These are phyloP conservation scores for Pemphigus obesinymphae DNA, from an alignment of 1,140 invertebrate species.

Conservation along the genomic window DNA sequence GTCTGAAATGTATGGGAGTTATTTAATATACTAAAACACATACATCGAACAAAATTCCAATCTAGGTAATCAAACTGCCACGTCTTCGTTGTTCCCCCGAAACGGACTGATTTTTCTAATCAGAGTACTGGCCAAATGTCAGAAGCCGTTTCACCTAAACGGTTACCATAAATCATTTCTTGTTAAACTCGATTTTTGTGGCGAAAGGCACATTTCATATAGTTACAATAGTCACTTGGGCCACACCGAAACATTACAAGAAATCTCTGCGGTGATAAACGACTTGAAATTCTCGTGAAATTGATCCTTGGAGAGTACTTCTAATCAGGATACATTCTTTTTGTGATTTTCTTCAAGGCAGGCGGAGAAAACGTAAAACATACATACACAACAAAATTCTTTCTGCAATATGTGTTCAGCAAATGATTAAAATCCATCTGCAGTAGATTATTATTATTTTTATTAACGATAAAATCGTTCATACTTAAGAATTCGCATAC, in stretches of 20 bases:
- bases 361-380: neutral
- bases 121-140: neutral
- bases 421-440: neutral
- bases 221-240: neutral
- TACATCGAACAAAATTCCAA: too few species aligned
- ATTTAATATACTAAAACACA: too few species aligned
- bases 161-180: neutral
- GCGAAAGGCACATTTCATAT: neutral
- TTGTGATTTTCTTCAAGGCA: neutral
- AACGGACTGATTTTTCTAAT: neutral
- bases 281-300: neutral
- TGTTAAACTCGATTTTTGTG: neutral
- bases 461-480: too few species aligned
- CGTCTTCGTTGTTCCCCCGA: neutral
- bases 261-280: neutral
- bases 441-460: neutral
- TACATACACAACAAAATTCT: too few species aligned
- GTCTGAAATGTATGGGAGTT: too few species aligned
- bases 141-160: neutral
- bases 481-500: too few species aligned
- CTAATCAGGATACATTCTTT: constrained; percentile 1
- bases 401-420: too few species aligned
- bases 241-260: neutral
- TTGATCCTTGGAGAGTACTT: neutral
- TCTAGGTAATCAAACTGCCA: too few species aligned